phyloP scores from a whole-genome alignment of 2,888 invertebrate species.

The Epistrophe grossulariae region DNA sequence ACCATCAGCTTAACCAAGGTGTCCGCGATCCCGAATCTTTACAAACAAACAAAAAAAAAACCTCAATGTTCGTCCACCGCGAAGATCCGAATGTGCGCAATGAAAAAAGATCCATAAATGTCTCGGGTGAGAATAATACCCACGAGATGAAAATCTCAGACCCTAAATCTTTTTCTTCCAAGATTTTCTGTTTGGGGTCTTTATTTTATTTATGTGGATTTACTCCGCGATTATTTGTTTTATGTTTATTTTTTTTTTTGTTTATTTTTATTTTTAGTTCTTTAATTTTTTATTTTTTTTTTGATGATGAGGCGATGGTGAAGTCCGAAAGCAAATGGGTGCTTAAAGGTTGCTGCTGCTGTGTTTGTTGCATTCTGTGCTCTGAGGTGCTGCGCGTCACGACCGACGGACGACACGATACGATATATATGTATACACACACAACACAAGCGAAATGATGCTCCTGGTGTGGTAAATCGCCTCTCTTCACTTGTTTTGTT shows the following conservation, averaged over 20 bases:
- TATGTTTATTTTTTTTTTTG: conserved; percentile 38
- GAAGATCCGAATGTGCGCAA: conserved; percentile 27
- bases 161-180: conserved; percentile 68
- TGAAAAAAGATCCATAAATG: conserved; percentile 75
- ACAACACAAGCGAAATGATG: conserved; percentile 6
- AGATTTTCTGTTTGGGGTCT: conserved; percentile 70
- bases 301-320: conserved; percentile 28
- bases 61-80: conserved; percentile 10
- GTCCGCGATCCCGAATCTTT: conserved; percentile 17
- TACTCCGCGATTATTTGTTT: conserved; percentile 70
- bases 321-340: conserved; percentile 49
- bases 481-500: conserved; percentile 59
- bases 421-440: neutral
- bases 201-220: conserved; percentile 76
- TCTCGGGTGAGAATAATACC: conserved; percentile 63
- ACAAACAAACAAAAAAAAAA: neutral
- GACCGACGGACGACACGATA: neutral
- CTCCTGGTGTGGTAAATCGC: conserved; percentile 33
- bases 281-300: conserved; percentile 45
- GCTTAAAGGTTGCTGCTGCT: conserved; percentile 54
- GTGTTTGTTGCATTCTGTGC: conserved; percentile 25
- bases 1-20: conserved; percentile 19
- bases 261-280: conserved; percentile 15
- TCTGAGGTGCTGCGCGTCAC: conserved; percentile 29
- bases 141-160: conserved; percentile 72